Evolutionary conservation across 1,140 invertebrate species (phyloP), one percentile per base, ranked within the genome.

Genomic region (Tetragonula clypearis): DNA sequence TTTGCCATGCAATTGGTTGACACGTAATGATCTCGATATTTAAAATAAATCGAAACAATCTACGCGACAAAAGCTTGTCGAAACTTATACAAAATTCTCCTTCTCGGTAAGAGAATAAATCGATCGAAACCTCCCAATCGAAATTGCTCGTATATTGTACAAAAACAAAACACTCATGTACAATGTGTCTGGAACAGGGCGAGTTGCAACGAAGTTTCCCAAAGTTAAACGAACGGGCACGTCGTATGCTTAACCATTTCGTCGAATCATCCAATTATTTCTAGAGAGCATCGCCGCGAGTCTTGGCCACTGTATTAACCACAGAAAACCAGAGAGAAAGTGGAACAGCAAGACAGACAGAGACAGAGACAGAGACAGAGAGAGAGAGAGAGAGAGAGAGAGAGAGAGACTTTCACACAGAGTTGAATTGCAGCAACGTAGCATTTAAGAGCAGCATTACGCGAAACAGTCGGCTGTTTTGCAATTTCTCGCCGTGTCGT

Each of bases 391-490:
- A 41, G 35, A 41, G 35, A 41, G 35, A 41, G 41, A 19, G 60
- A 30, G 15, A 62, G 56, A n/a, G 75, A 49, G 19, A 78, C 75
- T 78, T 78, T 30, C 41, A 49, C 41, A 49, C 8, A 26, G 11
- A 2, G 26, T 78, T 26, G 15, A 55, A 6, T 23, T n/a, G 56
- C 75, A 11, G 23, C 23, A 15, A n/a, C 15, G 26, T 2, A 66
- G 60, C 60, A 53, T 76, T 78, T 41, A 78, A 66, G 41, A 53
- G 30, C 60, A 26, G 8, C 76, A 66, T 65, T 78, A 65, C 58
- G 76, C 60, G 58, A 58, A 35, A 30, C 6, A 77, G 53, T 49
- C 35, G 23, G 60, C 60, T 66, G 60, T 78, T 78, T 78, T 26
- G 60, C 41, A 53, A 79, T 79, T 55, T 56, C 49, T 65, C 62